Conservation (phyloP, 2,113 vertebrate species). For the Cebus imitator region DNA sequence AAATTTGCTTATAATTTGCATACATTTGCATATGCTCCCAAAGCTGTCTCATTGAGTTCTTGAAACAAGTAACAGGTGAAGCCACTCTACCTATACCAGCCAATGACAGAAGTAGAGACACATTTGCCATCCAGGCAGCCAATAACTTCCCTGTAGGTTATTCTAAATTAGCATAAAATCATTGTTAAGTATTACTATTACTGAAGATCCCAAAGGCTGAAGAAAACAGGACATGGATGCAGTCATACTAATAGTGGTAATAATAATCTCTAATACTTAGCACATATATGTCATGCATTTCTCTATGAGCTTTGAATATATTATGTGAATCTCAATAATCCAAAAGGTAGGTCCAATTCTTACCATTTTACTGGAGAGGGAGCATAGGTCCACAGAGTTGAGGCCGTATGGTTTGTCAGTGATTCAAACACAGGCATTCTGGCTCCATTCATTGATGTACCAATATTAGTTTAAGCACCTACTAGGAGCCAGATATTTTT, state of each 20-base stretch:
- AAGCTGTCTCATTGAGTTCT: not conserved
- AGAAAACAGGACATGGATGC: not conserved
- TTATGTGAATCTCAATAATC: not conserved
- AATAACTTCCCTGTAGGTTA: not conserved
- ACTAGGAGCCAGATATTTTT: not conserved
- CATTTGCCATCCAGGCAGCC: too few relatives aligned
- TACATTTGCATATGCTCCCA: constrained; percentile 50
- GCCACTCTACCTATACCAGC: not conserved
- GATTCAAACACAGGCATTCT: not conserved
- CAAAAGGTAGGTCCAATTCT: not conserved
- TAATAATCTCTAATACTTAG: not conserved
- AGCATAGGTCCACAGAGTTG: not conserved
- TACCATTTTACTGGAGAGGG: not conserved
- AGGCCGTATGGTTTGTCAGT: not conserved
- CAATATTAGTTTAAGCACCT: not conserved
- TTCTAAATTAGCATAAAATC: not conserved
- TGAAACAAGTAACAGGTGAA: not conserved
- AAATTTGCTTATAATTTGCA: constrained; percentile 49
- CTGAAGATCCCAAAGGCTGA: not conserved
- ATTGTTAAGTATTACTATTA: not conserved
- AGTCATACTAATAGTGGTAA: not conserved
- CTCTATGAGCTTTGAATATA: not conserved
- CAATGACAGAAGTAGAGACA: not conserved
- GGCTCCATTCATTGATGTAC: not conserved
- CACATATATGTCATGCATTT: not conserved